phyloP scores from a whole-genome alignment of 2,888 invertebrate genomes.

The Lasioglossum lativentre region DNA sequence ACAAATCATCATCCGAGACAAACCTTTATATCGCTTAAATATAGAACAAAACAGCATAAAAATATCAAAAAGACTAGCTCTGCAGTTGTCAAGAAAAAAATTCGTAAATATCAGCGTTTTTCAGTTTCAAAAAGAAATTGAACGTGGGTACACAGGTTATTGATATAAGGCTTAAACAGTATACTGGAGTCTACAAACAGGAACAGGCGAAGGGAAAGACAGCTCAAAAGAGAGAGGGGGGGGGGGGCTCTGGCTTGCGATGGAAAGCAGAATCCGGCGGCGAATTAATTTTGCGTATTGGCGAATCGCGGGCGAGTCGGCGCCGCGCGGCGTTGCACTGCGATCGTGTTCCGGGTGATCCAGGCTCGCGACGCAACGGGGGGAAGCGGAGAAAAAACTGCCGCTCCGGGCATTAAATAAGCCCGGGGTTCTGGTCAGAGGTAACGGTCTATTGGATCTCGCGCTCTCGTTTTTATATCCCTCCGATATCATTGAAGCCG shows the following conservation, averaged over 20 bases:
- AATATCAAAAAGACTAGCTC: too few relatives aligned
- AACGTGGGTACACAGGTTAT: too few relatives aligned
- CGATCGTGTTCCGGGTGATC: conserved; percentile 8
- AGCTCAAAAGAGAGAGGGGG: neutral
- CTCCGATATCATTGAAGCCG: conserved; percentile 51
- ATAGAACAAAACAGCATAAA: too few relatives aligned
- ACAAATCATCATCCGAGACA: too few relatives aligned
- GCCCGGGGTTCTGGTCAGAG: neutral
- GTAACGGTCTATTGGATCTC: conserved; percentile 37
- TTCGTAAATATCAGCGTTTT: too few relatives aligned
- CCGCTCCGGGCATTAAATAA: conserved; percentile 41
- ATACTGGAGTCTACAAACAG: neutral
- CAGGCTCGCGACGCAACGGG: neutral
- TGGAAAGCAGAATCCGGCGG: conserved; percentile 16
- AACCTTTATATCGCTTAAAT: too few relatives aligned
- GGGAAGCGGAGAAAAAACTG: conserved; percentile 9
- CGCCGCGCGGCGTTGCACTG: neutral
- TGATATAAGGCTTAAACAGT: too few relatives aligned
- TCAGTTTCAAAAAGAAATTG: too few relatives aligned
- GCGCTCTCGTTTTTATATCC: conserved; percentile 26
- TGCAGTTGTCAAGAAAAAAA: too few relatives aligned
- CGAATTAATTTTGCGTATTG: conserved; percentile 61
- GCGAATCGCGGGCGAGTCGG: neutral
- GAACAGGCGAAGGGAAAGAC: neutral
- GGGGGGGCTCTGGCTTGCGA: too few relatives aligned